Evolutionary conservation across 2,113 vertebrate species (phyloP), one percentile per base, ranked within the genome.

Genomic region (Nibea albiflora): DNA sequence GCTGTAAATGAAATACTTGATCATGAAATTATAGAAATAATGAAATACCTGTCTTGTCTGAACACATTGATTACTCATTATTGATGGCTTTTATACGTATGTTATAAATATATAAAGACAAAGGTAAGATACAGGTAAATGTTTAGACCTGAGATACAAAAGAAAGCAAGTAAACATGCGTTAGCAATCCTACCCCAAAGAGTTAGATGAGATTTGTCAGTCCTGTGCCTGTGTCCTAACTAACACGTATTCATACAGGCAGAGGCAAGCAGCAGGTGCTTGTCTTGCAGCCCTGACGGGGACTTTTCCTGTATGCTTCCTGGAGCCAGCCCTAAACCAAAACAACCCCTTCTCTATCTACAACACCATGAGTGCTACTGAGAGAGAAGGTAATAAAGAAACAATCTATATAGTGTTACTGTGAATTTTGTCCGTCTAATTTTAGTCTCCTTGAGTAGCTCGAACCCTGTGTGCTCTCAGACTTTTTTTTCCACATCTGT

Each of bases 271-370:
- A 4, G 85, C 97, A 14, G 98, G 98, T 28, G 95, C 96, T 80
- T 99, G 98, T 86, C 91, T 99, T 39, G 96, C 97, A 28, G 97
- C 97, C 54, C 95, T 99, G 82, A 95, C 96, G 16, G 95, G 95
- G 44, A 96, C 96, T 64, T 96, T 99, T 73, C 98, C 98, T 2
- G 96, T 98, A 17, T 96, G 96, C n/a, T 98, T 98, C 94, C 93
- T 99, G 92, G 98, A 99, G 93, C 96, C 97, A 12, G 89, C 93
- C 56, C 92, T 97, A 35, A 95, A 98, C 87, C 95, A 94, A 67
- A 94, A 96, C 84, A 97, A 97, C 76, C 84, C 92, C 49, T 94
- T 95, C 87, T 98, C 96, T 19, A 95, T 96, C 92, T 97, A 95
- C 90, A 97, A 97, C 61, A 96, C 93, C 4, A 95, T 95, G 88